phyloP scores from a whole-genome alignment of 2,888 invertebrate species.

The Morpho achilles region DNA sequence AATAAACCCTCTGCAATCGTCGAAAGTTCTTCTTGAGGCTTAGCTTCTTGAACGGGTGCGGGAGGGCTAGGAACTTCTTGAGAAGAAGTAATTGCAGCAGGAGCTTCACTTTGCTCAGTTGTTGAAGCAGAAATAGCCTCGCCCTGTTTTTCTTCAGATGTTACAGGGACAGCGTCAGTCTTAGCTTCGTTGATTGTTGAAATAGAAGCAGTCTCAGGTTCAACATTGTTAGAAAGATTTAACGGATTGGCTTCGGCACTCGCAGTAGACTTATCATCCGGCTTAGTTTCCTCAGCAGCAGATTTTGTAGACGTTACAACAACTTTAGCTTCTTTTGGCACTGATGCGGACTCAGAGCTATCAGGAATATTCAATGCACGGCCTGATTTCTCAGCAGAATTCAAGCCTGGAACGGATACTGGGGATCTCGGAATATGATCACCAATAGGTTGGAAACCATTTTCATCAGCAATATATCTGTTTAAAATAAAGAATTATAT shows the following conservation, averaged over 20 bases:
- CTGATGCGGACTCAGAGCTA: conserved; percentile 36
- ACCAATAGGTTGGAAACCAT: conserved; percentile 84
- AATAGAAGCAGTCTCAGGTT: conserved; percentile 6
- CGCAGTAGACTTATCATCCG: conserved; percentile 13
- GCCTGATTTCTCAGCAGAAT: conserved; percentile 41
- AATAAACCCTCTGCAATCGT: conserved; percentile 10
- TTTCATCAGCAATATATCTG: conserved; percentile 85
- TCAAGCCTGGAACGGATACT: conserved; percentile 27
- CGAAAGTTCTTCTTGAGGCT: conserved; percentile 1
- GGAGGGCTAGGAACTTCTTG: neutral
- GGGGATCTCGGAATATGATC: conserved; percentile 78
- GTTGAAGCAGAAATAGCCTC: neutral
- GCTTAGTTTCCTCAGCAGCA: neutral
- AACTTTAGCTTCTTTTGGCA: conserved; percentile 27
- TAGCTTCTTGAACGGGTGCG: conserved; percentile 17
- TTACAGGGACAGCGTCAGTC: neutral
- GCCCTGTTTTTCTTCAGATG: conserved; percentile 8
- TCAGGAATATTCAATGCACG: conserved; percentile 40
- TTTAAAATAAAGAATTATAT: neutral
- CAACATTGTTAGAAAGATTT: neutral
- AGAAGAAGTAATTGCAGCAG: conserved; percentile 4
- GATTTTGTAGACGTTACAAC: conserved; percentile 16
- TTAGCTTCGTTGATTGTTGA: conserved; percentile 5
- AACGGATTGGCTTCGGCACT: conserved; percentile 1
- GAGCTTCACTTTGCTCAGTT: neutral